A percentile compares a stretch with the other conserved stretches of the same genome.
Evolutionary conservation across 2,888 invertebrate species (phyloP).

Genomic region (Lasioglossum marginatum): DNA sequence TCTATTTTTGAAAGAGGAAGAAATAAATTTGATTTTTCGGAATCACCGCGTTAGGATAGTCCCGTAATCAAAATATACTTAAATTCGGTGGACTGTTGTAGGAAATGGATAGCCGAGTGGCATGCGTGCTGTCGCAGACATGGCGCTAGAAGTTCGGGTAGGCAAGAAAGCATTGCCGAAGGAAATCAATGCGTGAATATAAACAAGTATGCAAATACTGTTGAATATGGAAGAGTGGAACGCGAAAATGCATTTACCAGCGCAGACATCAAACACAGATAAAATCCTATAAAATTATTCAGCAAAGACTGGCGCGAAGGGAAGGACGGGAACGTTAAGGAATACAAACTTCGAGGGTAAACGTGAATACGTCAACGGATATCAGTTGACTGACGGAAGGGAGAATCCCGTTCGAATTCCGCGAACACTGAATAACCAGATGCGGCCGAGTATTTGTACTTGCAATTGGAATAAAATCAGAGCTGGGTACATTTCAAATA

Average conservation of each 20-base stretch:
- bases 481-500: background rate
- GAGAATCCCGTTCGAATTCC: constrained; percentile 15
- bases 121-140: background rate
- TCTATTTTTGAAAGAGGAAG: background rate
- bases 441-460: constrained; percentile 18
- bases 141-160: background rate
- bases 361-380: constrained; percentile 27
- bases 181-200: constrained; percentile 36
- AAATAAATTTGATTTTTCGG: background rate
- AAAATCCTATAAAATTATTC: constrained; percentile 39
- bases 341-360: constrained; percentile 34
- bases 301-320: constrained; percentile 6
- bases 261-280: constrained; percentile 25
- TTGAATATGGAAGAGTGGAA: constrained; percentile 39
- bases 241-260: background rate
- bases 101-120: background rate
- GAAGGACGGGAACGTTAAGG: constrained; percentile 18
- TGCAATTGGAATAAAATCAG: constrained; percentile 21
- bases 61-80: background rate
- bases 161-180: constrained; percentile 9
- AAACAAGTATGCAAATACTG: constrained; percentile 35
- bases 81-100: background rate
- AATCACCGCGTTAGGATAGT: background rate
- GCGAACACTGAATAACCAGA: constrained; percentile 14
- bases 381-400: constrained; percentile 21